Conservation (phyloP, 2,888 invertebrate genomes). For the Spicauda simplicius region DNA sequence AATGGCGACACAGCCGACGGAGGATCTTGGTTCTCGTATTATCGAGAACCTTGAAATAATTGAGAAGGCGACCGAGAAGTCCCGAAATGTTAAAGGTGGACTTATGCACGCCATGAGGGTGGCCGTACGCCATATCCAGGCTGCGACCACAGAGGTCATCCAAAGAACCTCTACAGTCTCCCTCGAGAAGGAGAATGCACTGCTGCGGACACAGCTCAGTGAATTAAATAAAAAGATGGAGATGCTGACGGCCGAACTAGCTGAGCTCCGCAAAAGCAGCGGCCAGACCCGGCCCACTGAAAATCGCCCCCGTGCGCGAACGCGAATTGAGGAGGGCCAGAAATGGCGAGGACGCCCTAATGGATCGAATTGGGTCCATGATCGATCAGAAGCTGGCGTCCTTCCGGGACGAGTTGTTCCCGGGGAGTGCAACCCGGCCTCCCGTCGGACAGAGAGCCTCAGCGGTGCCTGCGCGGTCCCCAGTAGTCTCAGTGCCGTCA, state of each 20-base stretch:
- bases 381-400: background rate
- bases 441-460: background rate
- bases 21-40: background rate
- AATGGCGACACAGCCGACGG: background rate
- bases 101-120: background rate
- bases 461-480: no score
- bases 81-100: background rate
- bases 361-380: background rate
- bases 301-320: no score
- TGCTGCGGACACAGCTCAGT: background rate
- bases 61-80: constrained; percentile 12
- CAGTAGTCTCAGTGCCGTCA: no score
- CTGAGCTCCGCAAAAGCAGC: background rate
- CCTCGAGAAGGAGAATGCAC: background rate
- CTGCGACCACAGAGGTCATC: background rate
- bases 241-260: background rate
- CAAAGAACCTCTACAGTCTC: background rate
- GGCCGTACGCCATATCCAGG: background rate
- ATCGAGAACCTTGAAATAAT: background rate
- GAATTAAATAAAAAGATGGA: background rate
- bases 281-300: no score
- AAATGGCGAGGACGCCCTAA: background rate
- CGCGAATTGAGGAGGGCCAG: no score
- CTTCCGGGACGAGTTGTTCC: background rate
- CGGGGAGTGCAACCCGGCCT: background rate